Evolutionary conservation across 2,113 vertebrate species (phyloP).

Genomic region (Lathamus discolor): DNA sequence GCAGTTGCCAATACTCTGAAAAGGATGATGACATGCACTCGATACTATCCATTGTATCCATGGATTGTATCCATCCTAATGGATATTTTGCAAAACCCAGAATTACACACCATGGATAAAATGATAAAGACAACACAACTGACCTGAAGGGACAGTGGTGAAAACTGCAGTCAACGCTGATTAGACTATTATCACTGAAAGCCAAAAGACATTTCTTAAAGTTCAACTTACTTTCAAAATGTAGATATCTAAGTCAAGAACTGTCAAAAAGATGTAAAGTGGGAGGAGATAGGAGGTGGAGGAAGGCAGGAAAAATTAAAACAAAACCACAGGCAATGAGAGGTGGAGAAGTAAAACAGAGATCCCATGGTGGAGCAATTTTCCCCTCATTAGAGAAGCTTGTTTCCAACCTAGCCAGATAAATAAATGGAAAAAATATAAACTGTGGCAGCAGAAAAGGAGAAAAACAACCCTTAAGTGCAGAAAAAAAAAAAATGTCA

Average conservation of each 20-base stretch:
- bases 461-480: not conserved
- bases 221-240: not conserved
- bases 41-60: not conserved
- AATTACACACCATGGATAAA: not conserved
- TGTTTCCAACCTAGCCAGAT: not conserved
- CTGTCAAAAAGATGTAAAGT: not conserved
- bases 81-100: not conserved
- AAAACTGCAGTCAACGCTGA: not conserved
- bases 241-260: not conserved
- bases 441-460: not conserved
- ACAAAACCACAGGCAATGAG: not conserved
- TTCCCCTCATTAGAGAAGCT: not conserved
- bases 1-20: not conserved
- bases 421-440: not conserved
- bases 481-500: not conserved
- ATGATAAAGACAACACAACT: not conserved
- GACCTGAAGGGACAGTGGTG: not conserved
- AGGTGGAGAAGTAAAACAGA: not conserved
- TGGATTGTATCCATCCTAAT: not conserved
- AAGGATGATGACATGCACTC: accelerated
- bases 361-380: not conserved
- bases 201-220: not conserved
- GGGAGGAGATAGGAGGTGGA: accelerated
- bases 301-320: not conserved
- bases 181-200: not conserved